Base-by-base conservation (phyloP, 2,888 invertebrate genomes). In the Serrognathus titanus region DNA sequence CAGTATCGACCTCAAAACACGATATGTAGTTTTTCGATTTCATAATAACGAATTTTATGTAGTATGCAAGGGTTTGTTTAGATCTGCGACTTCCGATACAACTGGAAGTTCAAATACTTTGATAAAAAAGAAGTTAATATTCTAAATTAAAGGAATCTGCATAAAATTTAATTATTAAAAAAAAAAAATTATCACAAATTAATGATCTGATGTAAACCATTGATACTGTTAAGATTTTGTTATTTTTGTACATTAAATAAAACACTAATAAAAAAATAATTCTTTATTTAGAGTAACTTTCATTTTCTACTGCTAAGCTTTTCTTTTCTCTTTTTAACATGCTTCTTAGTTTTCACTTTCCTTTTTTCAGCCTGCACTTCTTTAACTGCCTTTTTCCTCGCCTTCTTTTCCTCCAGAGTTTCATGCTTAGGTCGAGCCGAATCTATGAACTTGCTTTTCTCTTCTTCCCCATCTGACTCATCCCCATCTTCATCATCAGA, bases 331-430 rank as follows among this genome's bases (percentile, higher is more conserved):
- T 96, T 97, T 73, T 98, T 98, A 0, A 96, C 77, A 75, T 97
- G 93, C 75, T 98, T 98, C 68, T 94, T 95, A 0, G 91, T 83
- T 82, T 98, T 98, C 0, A 80, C 82, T 81, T 93, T 92, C 48
- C 97, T 82, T 70, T 89, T 93, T 65, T 96, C 94, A 0, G 95
- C 90, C 71, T 94, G 86, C 51, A 88, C 89, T 51, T 92, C 91
- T 78, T 95, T 97, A 0, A 96, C 82, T 0, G 88, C 88, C 69
- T 94, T 90, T 71, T 98, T 98, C 35, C 97, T 83, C 4, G 86
- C 85, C 69, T 88, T 89, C 74, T 89, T 89, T 66, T 90, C 90
- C 59, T 91, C 88, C 0, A 86, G 81, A 0, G 90, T 90, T 77
- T 96, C 96, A 66, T 89, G 85, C 64, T 88, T 85, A 0, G 91